A percentile compares a stretch with the other conserved stretches of the same genome.
Evolutionary conservation across 2,888 invertebrate species (phyloP).

Genomic region (Deroplatys truncata): DNA sequence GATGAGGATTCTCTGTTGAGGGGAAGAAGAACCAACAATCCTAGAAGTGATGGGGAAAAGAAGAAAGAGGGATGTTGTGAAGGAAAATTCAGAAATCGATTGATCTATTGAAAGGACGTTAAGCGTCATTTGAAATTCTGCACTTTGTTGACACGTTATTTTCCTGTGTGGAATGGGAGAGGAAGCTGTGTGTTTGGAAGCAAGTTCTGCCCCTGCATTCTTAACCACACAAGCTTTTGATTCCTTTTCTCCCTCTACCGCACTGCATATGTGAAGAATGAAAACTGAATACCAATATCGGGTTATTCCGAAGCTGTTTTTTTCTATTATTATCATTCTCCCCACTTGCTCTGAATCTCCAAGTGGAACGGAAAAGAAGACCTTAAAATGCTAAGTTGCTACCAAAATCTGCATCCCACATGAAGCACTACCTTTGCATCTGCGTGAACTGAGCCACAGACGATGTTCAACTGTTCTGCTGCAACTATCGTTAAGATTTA

Average conservation of each 20-base stretch:
- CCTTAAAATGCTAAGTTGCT: not conserved
- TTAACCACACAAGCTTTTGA: not conserved
- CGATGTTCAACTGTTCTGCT: too few relatives aligned
- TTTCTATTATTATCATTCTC: not conserved
- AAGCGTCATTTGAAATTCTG: constrained; percentile 26
- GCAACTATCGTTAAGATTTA: too few relatives aligned
- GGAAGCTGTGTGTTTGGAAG: not conserved
- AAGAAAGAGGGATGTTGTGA: not conserved
- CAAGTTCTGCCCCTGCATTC: not conserved
- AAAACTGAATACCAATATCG: constrained; percentile 14
- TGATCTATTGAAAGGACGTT: constrained; percentile 24
- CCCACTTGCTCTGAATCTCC: not conserved
- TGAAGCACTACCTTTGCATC: not conserved
- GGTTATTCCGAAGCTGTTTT: not conserved
- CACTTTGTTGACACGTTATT: constrained; percentile 22
- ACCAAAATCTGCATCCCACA: not conserved
- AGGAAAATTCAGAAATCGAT: constrained; percentile 20
- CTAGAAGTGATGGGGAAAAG: not conserved
- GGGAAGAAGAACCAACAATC: not conserved
- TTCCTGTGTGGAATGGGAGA: not conserved
- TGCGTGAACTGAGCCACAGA: too few relatives aligned
- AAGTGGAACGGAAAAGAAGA: not conserved
- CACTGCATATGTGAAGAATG: not conserved
- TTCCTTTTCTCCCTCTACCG: not conserved
- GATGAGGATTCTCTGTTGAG: not conserved